phyloP scores from a whole-genome alignment of 2,797 vertebrate species.

The Channallabes apus region DNA sequence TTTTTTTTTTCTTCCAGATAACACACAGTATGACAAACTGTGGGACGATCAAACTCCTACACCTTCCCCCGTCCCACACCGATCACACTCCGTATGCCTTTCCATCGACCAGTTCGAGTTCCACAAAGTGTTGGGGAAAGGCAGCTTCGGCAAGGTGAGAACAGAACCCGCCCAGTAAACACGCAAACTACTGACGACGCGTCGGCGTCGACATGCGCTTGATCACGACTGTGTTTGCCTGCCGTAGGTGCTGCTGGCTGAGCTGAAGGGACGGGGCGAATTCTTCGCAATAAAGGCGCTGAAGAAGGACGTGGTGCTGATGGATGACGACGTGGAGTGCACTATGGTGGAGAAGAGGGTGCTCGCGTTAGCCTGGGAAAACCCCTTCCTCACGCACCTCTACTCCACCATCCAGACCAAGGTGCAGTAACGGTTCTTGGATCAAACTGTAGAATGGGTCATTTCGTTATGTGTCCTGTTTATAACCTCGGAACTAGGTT shows the following conservation, averaged over 20 bases:
- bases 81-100: constrained; percentile 63
- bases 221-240: neutral
- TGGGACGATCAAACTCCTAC: constrained; percentile 66
- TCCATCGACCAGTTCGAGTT: constrained; percentile 82
- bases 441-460: neutral
- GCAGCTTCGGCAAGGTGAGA: constrained; percentile 96
- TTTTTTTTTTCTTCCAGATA: constrained; percentile 47
- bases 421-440: constrained; percentile 64
- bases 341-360: constrained; percentile 99
- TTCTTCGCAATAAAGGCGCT: constrained; percentile 93
- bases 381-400: constrained; percentile 94
- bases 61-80: constrained; percentile 47
- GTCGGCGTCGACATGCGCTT: neutral
- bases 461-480: neutral
- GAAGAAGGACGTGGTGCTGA: constrained; percentile 96
- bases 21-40: constrained; percentile 70
- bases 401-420: constrained; percentile 94
- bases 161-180: neutral
- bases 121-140: constrained; percentile 95
- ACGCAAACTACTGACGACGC: neutral
- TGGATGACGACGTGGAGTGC: constrained; percentile 96
- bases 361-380: constrained; percentile 90
- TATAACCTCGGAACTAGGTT: neutral
- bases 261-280: constrained; percentile 85
- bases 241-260: constrained; percentile 87